Evolutionary conservation across 2,797 vertebrate species (phyloP), one percentile per base, ranked within the genome.

Genomic region (Ceryle rudis): DNA sequence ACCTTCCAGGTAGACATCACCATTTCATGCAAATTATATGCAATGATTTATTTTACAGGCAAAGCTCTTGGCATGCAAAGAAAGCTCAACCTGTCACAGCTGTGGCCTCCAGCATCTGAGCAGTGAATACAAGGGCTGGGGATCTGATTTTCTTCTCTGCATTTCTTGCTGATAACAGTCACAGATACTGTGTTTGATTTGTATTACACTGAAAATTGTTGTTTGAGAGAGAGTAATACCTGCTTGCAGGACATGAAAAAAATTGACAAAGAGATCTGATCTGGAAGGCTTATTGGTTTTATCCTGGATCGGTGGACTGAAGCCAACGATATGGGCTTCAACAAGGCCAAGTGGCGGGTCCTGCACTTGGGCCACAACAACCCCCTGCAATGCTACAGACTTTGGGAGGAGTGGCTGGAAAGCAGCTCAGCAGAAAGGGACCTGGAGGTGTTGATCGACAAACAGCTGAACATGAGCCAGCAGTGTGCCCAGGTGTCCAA

Each of bases 1-100:
- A 97, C 98, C 82, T 99, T 99, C 96, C 99, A 99, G 98, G 99
- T 99, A 97, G 96, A 55, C 62, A 14, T 21, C 67, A 42, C 11
- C 14, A 1, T 39, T 57, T 47, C 22, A 3, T 21, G 33, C 29
- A 14, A 11, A 74, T 33, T n/a, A 19, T 14, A 29, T 60, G 19
- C 44, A 41, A 12, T 44, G 44, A 60, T 73, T 62, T 67, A 28
- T 88, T 61, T 26, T 33, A 47, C 26, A 41, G 60, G 54, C 35
- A 33, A 35, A 61, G 44, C 13, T 39, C 25, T 10, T n/a, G n/a
- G 39, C 64, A 23, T 20, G 35, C 35, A 64, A 60, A 20, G 49
- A 60, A 51, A 73, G 35, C 49, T 61, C 60, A 25, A 5, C 8
- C 69, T 71, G n/a, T n/a, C 70, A 15, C 33, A 44, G 60, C 47